phyloP scores from a whole-genome alignment of 2,888 invertebrate species.

The Heliconius charithonia region DNA sequence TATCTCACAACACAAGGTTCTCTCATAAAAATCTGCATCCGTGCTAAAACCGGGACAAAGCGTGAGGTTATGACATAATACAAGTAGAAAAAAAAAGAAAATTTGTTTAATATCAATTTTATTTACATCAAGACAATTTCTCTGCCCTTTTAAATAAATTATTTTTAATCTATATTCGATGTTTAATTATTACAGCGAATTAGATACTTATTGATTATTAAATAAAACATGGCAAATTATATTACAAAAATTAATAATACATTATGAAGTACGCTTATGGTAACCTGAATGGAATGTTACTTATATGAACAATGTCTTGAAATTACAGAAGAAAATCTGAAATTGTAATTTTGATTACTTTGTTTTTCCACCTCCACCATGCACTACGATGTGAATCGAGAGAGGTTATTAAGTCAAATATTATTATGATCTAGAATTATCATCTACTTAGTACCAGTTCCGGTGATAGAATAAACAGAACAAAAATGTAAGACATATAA shows the following conservation, averaged over 20 bases:
- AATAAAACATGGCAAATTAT: constrained; percentile 17
- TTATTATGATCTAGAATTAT: background rate
- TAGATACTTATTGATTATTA: background rate
- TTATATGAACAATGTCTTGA: background rate
- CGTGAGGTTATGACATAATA: background rate
- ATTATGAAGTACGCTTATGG: background rate
- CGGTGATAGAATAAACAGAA: background rate
- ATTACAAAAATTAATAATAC: background rate
- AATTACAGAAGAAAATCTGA: background rate
- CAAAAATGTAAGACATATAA: background rate
- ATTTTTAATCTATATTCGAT: constrained; percentile 1
- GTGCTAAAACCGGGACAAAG: background rate
- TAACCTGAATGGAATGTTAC: background rate
- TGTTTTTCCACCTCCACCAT: background rate
- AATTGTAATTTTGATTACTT: background rate
- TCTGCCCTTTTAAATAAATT: background rate
- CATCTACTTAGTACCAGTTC: background rate
- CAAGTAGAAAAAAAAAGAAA: background rate
- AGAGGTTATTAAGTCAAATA: background rate
- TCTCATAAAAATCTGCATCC: too few relatives aligned
- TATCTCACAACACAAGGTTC: too few relatives aligned
- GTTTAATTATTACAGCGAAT: background rate
- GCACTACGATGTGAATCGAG: background rate
- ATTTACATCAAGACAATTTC: constrained; percentile 13
- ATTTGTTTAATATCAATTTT: background rate